phyloP scores from a whole-genome alignment of 1,140 invertebrate species.

The Megalopta genalis region DNA sequence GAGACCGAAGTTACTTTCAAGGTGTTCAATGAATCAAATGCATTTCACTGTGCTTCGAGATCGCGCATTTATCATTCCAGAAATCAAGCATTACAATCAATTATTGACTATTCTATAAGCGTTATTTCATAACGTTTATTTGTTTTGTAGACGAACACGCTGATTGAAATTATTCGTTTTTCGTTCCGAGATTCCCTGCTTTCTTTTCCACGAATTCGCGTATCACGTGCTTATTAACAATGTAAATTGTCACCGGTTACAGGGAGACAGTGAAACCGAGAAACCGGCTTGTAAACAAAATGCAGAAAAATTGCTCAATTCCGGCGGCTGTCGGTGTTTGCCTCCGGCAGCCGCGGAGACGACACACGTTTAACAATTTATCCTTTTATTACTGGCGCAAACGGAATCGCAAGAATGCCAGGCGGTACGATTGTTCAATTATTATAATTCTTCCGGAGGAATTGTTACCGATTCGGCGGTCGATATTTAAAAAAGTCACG shows the following conservation, averaged over 20 bases:
- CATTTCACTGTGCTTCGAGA: too few species aligned
- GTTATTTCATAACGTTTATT: not conserved
- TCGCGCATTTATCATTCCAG: too few species aligned
- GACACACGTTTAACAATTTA: constrained; percentile 60
- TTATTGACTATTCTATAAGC: too few species aligned
- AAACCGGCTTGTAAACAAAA: constrained; percentile 57
- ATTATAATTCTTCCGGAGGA: not conserved
- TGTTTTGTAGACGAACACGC: not conserved
- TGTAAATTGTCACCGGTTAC: constrained; percentile 42
- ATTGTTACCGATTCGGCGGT: too few species aligned
- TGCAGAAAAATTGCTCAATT: constrained; percentile 68
- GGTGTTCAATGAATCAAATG: too few species aligned
- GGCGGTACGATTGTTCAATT: not conserved
- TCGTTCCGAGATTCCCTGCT: not conserved
- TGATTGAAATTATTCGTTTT: constrained; percentile 9
- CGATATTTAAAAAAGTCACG: too few species aligned
- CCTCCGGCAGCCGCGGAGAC: constrained; percentile 9
- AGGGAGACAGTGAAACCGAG: constrained; percentile 23
- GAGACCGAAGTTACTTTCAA: too few species aligned
- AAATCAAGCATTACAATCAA: too few species aligned
- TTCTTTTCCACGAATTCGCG: not conserved
- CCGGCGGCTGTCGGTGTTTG: constrained; percentile 47
- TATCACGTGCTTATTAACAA: constrained; percentile 52
- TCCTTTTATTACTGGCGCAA: constrained; percentile 20
- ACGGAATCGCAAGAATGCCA: too few species aligned